Base-by-base conservation (phyloP, 2,888 invertebrate species). In the Lepetodrilus schrolli region DNA sequence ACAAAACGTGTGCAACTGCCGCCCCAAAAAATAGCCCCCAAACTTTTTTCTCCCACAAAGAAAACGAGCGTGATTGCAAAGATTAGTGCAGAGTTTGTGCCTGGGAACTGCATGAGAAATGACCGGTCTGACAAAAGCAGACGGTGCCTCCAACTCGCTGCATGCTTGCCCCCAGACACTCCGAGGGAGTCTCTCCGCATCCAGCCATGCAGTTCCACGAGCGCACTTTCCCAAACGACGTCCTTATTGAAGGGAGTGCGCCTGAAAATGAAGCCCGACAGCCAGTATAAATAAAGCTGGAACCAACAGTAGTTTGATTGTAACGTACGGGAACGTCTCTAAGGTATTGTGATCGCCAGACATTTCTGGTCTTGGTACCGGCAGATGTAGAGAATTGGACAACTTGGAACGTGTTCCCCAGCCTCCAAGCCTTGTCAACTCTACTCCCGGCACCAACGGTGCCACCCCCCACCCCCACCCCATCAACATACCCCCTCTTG, bases 11-110 rank as follows among this genome's bases (percentile, higher is more conserved):
- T 58, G 58, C 58, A 30, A 58, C 58, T n/a, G n/a, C n/a, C 30
- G 26, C 17, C 26, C 30, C n/a, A 58, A 58, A 58, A 58, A 58
- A 58, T 58, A 58, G 58, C 58, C 58, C 58, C 58, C 26, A 58
- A 58, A n/a, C n/a, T n/a, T 34, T 58, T 58, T 58, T 58, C 58
- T 23, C 4, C 58, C 4, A 58, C 58, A 58, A 58, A 58, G 58
- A 34, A 17, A 58, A 26, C 34, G 58, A 8, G 30, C 58, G 58
- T 58, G 58, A 58, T n/a, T 58, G 58, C 58, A 58, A 58, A 58
- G 58, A 58, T 58, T 58, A 58, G 34, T 58, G 58, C 34, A 26
- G 30, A 58, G 58, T 58, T 58, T n/a, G 58, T 26, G 26, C 17
- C 21, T 21, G 17, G 30, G 58, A 58, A 23, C 17, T 58, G 58